These are phyloP conservation scores for Pasiphila rectangulata DNA, from an alignment of 2,888 invertebrate species.

Conservation along the genomic window DNA sequence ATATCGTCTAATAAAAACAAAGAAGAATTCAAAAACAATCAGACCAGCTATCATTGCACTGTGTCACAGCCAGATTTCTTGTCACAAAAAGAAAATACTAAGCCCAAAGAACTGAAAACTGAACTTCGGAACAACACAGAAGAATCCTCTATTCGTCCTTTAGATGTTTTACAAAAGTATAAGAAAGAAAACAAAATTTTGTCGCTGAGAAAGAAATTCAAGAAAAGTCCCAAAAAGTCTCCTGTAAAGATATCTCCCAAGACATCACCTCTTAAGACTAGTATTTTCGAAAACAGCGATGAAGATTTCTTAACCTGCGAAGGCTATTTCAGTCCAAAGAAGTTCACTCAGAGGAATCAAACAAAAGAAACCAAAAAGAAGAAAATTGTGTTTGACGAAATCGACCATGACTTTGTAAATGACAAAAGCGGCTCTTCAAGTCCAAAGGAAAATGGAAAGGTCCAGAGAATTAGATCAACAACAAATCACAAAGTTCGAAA, in stretches of 20 bases:
- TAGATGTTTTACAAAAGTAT: slow-evolving; percentile 57
- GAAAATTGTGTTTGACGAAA: slow-evolving; percentile 45
- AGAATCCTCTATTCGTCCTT: slow-evolving; percentile 32
- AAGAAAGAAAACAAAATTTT: slow-evolving; percentile 47
- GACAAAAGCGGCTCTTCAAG: slow-evolving; percentile 36
- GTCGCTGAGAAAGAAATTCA: slow-evolving; percentile 42
- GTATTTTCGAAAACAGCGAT: slow-evolving; percentile 15
- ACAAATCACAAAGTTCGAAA: slow-evolving; percentile 56
- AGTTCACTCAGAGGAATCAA: slow-evolving; percentile 19
- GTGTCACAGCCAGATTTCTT: slow-evolving; percentile 39
- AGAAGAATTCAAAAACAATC: slow-evolving; percentile 36
- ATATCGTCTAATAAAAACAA: slow-evolving; percentile 48
- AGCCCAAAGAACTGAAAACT: slow-evolving; percentile 34
- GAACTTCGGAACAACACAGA: slow-evolving; percentile 24
- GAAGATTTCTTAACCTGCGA: slow-evolving; percentile 22
- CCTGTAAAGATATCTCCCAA: slow-evolving; percentile 21
- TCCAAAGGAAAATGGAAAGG: slow-evolving; percentile 28
- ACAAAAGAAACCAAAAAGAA: slow-evolving; percentile 16
- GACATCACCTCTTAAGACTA: slow-evolving; percentile 19
- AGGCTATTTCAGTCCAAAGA: slow-evolving; percentile 20
- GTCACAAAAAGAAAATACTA: slow-evolving; percentile 60
- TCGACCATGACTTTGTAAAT: slow-evolving; percentile 70
- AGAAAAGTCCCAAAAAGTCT: slow-evolving; percentile 32
- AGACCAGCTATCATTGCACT: slow-evolving; percentile 42
- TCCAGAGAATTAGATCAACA: slow-evolving; percentile 34